Percentiles rank a stretch among this genome's conserved stretches.
Conservation (phyloP, 2,888 invertebrate species). For the Acleris sparsana region DNA sequence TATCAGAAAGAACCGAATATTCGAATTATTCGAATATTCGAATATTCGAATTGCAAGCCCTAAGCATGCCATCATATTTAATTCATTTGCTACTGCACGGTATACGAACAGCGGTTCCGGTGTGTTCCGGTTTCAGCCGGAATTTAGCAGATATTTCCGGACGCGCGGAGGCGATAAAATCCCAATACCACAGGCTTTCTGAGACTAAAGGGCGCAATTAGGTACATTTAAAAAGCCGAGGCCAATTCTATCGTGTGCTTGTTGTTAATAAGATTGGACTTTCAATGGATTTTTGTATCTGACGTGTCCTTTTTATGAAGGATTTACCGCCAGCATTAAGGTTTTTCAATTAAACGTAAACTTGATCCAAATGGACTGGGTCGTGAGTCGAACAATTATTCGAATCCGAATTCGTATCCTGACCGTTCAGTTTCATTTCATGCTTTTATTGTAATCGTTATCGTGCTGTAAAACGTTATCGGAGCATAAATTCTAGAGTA, state of each 20-base stretch:
- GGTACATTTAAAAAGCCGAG: no score
- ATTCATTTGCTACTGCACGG: slow-evolving; percentile 39
- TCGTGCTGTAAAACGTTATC: no score
- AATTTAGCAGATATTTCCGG: slow-evolving; percentile 40
- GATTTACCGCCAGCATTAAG: slow-evolving; percentile 19
- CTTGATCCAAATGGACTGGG: slow-evolving; percentile 20
- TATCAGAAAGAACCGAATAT: no score
- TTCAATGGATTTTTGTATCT: no score
- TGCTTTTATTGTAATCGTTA: no score
- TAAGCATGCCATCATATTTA: slow-evolving; percentile 38
- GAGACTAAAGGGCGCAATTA: no score
- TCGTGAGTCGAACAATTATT: slow-evolving; percentile 14
- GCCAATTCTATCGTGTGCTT: no score
- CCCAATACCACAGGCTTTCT: slow-evolving; percentile 34
- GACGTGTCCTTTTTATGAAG: no score
- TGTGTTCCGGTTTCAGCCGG: slow-evolving; percentile 34
- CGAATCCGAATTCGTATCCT: slow-evolving; percentile 17
- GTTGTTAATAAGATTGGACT: no score
- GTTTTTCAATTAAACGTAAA: slow-evolving; percentile 41
- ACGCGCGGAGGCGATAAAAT: slow-evolving; percentile 43
- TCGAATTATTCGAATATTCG: no score
- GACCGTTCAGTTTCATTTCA: slow-evolving; percentile 27
- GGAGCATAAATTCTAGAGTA: no score
- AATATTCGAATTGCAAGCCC: no score
- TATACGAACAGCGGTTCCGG: slow-evolving; percentile 23